Conservation (phyloP, 2,888 invertebrate genomes). For the Drosophila ustulata region DNA sequence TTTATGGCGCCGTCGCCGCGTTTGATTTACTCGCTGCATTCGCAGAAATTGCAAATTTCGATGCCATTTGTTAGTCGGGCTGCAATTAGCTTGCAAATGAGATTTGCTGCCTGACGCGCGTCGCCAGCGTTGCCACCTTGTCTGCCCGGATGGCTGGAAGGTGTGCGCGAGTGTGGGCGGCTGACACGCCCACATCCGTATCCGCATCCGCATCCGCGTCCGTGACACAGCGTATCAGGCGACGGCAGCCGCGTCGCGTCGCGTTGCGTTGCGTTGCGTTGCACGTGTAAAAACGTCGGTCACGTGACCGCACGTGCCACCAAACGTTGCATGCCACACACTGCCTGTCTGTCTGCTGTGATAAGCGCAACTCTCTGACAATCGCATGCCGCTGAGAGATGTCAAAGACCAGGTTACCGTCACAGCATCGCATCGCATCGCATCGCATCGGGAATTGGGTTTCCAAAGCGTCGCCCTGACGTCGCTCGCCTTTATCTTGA, state of each 20-base stretch:
- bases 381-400: constrained; percentile 52
- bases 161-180: constrained; percentile 17
- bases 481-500: constrained; percentile 50
- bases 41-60: constrained; percentile 40
- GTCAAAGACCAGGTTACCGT: constrained; percentile 68
- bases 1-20: constrained; percentile 48
- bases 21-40: constrained; percentile 37
- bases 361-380: constrained; percentile 74
- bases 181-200: constrained; percentile 51
- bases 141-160: not conserved
- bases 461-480: constrained; percentile 37
- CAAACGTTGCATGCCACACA: constrained; percentile 26
- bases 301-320: constrained; percentile 80
- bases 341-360: constrained; percentile 47
- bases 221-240: constrained; percentile 41
- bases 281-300: constrained; percentile 77
- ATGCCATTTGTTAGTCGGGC: constrained; percentile 53
- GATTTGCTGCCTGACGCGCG: constrained; percentile 39
- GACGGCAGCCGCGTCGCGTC: constrained; percentile 10
- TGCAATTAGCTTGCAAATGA: constrained; percentile 70
- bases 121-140: constrained; percentile 31
- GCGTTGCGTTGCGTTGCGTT: no score
- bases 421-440: constrained; percentile 7
- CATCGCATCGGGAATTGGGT: constrained; percentile 34
- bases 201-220: constrained; percentile 53